A percentile compares a stretch with the other conserved stretches of the same genome.
Conservation (phyloP, 2,797 vertebrate genomes). For the Thripadectes ignobilis region DNA sequence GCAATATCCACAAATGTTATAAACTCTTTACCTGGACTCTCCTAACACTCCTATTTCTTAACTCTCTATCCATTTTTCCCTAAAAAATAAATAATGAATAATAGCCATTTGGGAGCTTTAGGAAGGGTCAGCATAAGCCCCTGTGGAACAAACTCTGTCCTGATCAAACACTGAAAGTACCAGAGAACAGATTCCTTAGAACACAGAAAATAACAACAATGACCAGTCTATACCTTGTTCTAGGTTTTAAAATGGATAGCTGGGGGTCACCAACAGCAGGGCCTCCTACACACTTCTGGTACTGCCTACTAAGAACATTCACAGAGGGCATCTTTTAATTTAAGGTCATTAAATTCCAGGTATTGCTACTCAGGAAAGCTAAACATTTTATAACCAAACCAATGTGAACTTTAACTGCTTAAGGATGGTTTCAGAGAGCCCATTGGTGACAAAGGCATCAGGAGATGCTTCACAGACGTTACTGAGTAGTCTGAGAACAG, state of each 20-base stretch:
- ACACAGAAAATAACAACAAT: not conserved
- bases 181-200: not conserved
- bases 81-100: not conserved
- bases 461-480: not conserved
- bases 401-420: not conserved
- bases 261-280: not conserved
- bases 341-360: not conserved
- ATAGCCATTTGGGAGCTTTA: not conserved
- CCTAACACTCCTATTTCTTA: not conserved
- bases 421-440: not conserved
- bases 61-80: not conserved
- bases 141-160: not conserved
- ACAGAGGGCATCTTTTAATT: not conserved
- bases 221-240: not conserved
- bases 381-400: not conserved
- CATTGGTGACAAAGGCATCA: not conserved
- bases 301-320: not conserved
- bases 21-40: not conserved
- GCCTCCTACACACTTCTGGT: not conserved
- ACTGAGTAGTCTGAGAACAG: not conserved
- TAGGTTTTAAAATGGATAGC: not conserved
- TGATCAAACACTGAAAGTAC: not conserved
- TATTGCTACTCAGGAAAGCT: not conserved
- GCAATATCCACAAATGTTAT: not conserved
- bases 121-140: not conserved